Evolutionary conservation across 2,797 vertebrate genomes (phyloP).

Genomic region (Paguma larvata): DNA sequence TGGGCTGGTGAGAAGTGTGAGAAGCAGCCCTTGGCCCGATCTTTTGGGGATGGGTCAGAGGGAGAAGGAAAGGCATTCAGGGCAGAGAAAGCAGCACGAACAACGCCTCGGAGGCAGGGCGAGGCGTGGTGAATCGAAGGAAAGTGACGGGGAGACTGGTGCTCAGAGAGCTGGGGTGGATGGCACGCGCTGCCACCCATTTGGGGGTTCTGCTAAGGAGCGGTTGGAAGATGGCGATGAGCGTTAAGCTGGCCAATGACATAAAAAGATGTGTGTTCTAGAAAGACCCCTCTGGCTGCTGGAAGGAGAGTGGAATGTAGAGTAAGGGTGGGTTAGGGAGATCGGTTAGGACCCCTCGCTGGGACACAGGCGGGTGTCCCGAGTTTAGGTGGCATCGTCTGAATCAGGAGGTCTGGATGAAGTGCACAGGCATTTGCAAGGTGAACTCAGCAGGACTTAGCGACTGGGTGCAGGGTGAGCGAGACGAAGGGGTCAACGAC

Average conservation of each 20-base stretch:
- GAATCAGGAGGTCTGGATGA: not conserved
- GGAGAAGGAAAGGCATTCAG: not conserved
- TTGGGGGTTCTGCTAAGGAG: not conserved
- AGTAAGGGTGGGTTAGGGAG: not conserved
- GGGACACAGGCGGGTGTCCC: not conserved
- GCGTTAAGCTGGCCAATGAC: not conserved
- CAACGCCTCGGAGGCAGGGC: not conserved
- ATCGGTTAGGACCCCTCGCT: not conserved
- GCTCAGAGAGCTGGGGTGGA: not conserved
- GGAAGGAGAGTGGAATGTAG: not conserved
- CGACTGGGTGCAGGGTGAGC: not conserved
- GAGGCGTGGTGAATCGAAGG: not conserved
- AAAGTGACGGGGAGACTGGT: not conserved
- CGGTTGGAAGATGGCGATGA: not conserved
- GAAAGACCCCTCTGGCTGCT: slow-evolving; percentile 17
- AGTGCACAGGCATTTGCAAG: not conserved
- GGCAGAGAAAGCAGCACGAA: not conserved
- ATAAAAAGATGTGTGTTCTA: slow-evolving; percentile 15
- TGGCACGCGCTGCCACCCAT: not conserved
- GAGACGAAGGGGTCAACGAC: not conserved
- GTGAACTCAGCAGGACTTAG: not conserved
- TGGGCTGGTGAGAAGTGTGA: not conserved
- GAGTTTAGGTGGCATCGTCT: too few species aligned
- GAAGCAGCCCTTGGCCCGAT: slow-evolving; percentile 18
- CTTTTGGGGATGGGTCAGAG: not conserved